Conservation (phyloP, 2,888 invertebrate genomes). For the Drosophila austrosaltans region DNA sequence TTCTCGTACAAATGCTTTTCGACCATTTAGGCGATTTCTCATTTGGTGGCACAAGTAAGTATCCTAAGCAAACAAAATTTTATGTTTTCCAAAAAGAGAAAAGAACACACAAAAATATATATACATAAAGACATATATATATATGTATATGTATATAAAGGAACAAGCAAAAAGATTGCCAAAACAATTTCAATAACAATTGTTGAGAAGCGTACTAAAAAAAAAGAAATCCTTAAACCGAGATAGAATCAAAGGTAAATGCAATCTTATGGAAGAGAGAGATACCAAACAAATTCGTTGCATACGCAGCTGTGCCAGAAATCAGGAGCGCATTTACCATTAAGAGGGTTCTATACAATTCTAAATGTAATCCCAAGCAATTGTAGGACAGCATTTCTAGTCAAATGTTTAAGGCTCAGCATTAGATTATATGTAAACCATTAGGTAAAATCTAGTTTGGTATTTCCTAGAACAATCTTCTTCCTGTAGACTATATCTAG, state of each 20-base stretch:
- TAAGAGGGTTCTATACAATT: neutral
- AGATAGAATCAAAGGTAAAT: slow-evolving; percentile 76
- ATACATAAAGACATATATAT: neutral
- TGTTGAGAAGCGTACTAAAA: slow-evolving; percentile 46
- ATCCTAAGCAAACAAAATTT: slow-evolving; percentile 57
- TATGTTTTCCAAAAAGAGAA: slow-evolving; percentile 40
- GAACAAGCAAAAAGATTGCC: slow-evolving; percentile 58
- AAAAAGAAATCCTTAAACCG: slow-evolving; percentile 11
- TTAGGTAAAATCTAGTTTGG: no score
- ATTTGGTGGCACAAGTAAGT: slow-evolving; percentile 90
- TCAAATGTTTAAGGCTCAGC: no score
- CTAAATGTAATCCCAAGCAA: no score
- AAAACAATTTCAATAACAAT: slow-evolving; percentile 81
- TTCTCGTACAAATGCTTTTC: slow-evolving; percentile 17
- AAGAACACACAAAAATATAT: slow-evolving; percentile 32
- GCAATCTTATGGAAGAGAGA: slow-evolving; percentile 52
- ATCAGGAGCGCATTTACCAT: neutral
- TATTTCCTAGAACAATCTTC: no score
- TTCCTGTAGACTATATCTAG: no score
- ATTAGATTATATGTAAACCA: no score
- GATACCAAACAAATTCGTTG: slow-evolving; percentile 47
- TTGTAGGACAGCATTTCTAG: no score
- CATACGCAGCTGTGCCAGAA: slow-evolving; percentile 65
- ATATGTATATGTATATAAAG: slow-evolving; percentile 18
- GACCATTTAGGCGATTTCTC: slow-evolving; percentile 87